Evolutionary conservation across 2,888 invertebrate genomes (phyloP).

Genomic region (Calameuta pallipes): DNA sequence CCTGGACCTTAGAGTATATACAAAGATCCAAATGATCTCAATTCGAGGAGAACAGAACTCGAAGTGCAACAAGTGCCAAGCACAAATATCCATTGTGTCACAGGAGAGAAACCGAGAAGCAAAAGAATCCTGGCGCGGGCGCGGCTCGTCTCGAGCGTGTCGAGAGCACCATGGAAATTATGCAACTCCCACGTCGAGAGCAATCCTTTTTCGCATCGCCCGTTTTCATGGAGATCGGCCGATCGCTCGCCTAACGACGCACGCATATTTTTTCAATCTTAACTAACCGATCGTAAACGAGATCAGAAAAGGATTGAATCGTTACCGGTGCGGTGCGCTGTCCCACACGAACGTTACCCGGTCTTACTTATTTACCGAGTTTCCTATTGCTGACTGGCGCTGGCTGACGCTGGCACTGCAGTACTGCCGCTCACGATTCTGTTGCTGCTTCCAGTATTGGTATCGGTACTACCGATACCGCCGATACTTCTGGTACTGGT

Average conservation of each 20-base stretch:
- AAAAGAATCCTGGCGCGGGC: neutral
- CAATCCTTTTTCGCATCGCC: neutral
- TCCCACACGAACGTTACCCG: neutral
- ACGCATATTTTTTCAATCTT: neutral
- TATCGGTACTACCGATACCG: neutral
- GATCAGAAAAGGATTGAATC: constrained; percentile 6
- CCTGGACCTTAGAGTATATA: too few species aligned
- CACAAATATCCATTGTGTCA: neutral
- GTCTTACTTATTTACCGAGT: neutral
- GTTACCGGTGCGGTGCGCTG: neutral
- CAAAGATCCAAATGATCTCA: neutral
- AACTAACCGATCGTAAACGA: neutral
- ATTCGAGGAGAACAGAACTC: neutral
- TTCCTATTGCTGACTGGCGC: neutral
- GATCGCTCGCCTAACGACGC: constrained; percentile 4
- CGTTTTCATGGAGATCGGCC: neutral
- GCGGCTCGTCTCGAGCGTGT: constrained; percentile 1
- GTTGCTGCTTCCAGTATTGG: neutral
- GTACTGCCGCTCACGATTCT: neutral
- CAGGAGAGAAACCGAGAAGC: neutral
- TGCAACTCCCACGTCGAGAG: constrained; percentile 30
- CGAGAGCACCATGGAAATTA: constrained; percentile 43
- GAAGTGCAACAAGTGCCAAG: neutral
- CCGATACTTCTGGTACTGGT: neutral
- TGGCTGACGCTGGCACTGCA: neutral